These are phyloP conservation scores for Lepidocyrtoides sp. DNA, from an alignment of 2,888 invertebrate genomes.

Conservation along the genomic window DNA sequence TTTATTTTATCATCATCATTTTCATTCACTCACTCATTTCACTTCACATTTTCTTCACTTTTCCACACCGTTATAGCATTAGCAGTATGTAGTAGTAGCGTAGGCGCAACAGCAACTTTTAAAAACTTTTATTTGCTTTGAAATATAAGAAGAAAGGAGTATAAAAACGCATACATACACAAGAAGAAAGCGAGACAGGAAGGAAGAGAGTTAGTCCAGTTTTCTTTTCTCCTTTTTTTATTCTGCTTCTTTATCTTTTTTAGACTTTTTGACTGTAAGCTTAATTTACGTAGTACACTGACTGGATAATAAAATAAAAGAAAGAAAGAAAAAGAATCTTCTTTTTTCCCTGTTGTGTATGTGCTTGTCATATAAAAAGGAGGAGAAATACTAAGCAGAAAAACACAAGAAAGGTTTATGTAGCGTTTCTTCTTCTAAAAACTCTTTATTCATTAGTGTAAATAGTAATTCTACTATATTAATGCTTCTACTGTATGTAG, in stretches of 20 bases:
- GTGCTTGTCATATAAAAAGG: constrained; percentile 69
- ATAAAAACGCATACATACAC: not conserved
- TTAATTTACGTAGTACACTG: constrained; percentile 58
- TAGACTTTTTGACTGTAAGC: constrained; percentile 38
- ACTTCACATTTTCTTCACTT: constrained; percentile 48
- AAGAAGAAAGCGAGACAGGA: not conserved
- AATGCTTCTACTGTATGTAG: too few relatives aligned
- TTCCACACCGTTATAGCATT: not conserved
- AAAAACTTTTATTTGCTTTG: constrained; percentile 42
- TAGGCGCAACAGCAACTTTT: constrained; percentile 16
- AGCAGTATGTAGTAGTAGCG: not conserved
- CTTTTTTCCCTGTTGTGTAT: not conserved
- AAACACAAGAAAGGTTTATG: constrained; percentile 16
- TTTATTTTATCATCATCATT: constrained; percentile 27
- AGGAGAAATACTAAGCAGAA: constrained; percentile 16
- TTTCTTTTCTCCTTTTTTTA: not conserved
- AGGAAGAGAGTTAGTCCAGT: constrained; percentile 10
- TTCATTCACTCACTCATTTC: constrained; percentile 58
- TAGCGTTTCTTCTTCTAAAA: not conserved
- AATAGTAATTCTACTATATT: constrained; percentile 8
- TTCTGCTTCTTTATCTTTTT: constrained; percentile 31
- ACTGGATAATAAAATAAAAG: constrained; percentile 67
- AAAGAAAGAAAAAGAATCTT: constrained; percentile 9
- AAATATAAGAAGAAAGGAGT: constrained; percentile 14
- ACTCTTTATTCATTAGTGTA: not conserved